These are phyloP conservation scores for Hippoglossus stenolepis DNA, from an alignment of 2,113 vertebrate species.

Conservation along the genomic window DNA sequence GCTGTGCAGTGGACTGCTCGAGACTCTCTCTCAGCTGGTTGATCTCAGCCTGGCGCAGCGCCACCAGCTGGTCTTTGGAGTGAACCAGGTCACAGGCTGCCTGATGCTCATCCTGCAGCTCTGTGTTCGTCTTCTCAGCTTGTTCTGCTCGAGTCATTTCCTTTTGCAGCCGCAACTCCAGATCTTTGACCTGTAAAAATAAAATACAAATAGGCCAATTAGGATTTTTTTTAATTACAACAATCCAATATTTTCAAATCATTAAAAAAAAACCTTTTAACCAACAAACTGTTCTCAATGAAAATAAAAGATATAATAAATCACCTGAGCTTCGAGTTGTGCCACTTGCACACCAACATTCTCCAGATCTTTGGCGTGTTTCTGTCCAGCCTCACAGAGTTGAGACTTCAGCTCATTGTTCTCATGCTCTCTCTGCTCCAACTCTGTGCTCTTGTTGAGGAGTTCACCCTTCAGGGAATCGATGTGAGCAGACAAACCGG, in stretches of 20 bases:
- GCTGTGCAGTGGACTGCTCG: constrained; percentile 51
- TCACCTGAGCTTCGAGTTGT: constrained; percentile 81
- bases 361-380: constrained; percentile 87
- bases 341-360: constrained; percentile 82
- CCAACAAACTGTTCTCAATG: not conserved
- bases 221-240: not conserved
- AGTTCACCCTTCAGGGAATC: constrained; percentile 83
- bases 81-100: constrained; percentile 71
- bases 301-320: not conserved
- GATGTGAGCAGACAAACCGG: constrained; percentile 78
- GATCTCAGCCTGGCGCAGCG: constrained; percentile 67
- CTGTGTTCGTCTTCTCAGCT: constrained; percentile 76
- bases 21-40: constrained; percentile 73
- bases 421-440: constrained; percentile 82
- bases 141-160: constrained; percentile 75
- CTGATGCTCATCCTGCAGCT: constrained; percentile 81
- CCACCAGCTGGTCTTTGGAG: constrained; percentile 75
- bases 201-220: not conserved
- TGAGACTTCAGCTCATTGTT: constrained; percentile 80
- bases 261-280: not conserved
- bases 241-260: not conserved
- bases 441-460: constrained; percentile 80
- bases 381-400: constrained; percentile 79
- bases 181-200: constrained; percentile 70
- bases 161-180: constrained; percentile 81